A percentile compares a stretch with the other conserved stretches of the same genome.
phyloP scores from a whole-genome alignment of 2,113 vertebrate species.

The Odobenus rosmarus region DNA sequence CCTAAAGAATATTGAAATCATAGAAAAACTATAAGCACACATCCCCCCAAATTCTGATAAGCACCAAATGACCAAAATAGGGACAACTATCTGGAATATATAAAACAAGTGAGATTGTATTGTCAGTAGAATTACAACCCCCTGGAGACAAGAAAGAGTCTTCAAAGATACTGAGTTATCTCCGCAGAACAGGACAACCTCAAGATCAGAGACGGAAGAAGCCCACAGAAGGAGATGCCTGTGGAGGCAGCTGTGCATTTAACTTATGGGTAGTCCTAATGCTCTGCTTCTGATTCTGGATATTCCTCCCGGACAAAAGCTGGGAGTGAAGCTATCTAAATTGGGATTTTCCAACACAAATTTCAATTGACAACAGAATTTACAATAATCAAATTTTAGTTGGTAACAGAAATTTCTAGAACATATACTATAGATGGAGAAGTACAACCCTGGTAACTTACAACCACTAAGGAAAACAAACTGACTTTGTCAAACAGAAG shows the following conservation, averaged over 20 bases:
- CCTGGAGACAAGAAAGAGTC: background rate
- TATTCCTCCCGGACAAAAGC: background rate
- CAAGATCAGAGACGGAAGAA: background rate
- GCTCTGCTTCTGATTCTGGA: background rate
- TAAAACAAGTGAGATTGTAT: background rate
- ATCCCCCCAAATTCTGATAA: background rate
- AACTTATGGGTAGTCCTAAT: background rate
- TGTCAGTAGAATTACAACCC: background rate
- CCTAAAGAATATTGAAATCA: background rate
- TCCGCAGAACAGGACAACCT: background rate
- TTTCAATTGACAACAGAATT: background rate
- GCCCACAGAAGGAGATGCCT: background rate
- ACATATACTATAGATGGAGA: background rate
- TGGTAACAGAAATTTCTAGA: background rate
- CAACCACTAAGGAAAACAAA: background rate
- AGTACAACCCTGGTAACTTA: background rate
- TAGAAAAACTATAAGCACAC: background rate
- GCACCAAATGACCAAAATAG: background rate
- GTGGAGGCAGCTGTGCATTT: background rate
- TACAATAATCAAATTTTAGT: background rate
- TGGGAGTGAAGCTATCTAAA: background rate
- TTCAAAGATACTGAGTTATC: background rate
- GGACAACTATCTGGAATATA: background rate
- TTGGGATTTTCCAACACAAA: background rate
- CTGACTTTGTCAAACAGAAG: background rate